Conservation (phyloP, 2,113 vertebrate species). For the Myotis yumanensis region DNA sequence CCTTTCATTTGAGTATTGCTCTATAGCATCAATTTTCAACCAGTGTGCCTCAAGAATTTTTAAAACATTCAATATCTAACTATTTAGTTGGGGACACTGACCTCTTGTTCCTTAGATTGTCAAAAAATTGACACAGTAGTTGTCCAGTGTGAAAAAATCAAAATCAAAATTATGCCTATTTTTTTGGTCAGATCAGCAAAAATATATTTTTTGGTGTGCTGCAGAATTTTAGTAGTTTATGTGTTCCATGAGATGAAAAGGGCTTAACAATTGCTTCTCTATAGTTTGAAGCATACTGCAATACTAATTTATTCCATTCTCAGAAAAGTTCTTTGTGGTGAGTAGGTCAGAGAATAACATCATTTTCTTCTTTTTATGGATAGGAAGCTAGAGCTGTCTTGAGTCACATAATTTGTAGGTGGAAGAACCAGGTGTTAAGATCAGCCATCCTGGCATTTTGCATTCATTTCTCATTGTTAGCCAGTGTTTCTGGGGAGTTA, state of each 20-base stretch:
- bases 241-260: background rate
- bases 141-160: background rate
- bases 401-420: background rate
- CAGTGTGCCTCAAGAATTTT: background rate
- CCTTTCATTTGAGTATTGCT: background rate
- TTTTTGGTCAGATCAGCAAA: background rate
- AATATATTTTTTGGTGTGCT: background rate
- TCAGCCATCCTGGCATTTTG: background rate
- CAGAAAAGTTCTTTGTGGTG: background rate
- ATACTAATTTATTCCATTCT: background rate
- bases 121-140: background rate
- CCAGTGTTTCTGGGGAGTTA: background rate
- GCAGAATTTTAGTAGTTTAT: background rate
- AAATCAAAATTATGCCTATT: background rate
- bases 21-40: background rate
- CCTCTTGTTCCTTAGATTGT: background rate
- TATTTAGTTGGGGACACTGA: background rate
- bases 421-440: background rate
- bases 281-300: background rate
- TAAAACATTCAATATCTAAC: background rate
- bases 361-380: background rate
- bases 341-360: background rate
- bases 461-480: background rate
- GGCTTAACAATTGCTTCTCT: background rate
- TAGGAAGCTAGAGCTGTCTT: background rate